A percentile compares a stretch with the other conserved stretches of the same genome.
Conservation (phyloP, 1,140 invertebrate species). For the Neodiprion fabricii region DNA sequence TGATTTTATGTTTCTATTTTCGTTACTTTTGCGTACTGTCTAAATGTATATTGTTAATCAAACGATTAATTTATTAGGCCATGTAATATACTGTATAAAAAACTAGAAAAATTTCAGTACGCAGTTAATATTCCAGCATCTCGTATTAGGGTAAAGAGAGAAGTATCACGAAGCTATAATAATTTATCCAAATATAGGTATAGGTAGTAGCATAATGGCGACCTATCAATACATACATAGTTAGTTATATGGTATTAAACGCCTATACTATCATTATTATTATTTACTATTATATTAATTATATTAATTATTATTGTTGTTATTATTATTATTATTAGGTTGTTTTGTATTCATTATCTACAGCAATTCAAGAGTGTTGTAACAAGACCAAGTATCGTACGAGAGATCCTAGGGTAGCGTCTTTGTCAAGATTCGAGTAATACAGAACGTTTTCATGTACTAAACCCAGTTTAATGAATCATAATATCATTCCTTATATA, state of each 20-base stretch:
- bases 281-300: neutral
- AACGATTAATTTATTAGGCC: too few species aligned
- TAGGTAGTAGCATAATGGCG: neutral
- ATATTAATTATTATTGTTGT: neutral
- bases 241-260: neutral
- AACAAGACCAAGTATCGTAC: neutral
- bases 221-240: neutral
- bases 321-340: neutral
- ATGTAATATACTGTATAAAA: too few species aligned
- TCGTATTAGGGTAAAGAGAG: neutral
- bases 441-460: neutral
- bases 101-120: too few species aligned
- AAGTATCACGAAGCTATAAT: neutral
- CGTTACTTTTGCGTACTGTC: too few species aligned
- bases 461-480: neutral
- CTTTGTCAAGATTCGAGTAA: conserved; percentile 1
- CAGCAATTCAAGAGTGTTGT: neutral
- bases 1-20: too few species aligned
- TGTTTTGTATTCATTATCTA: neutral
- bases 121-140: neutral
- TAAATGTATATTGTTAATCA: too few species aligned
- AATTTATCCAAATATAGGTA: neutral
- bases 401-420: neutral
- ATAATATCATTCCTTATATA: neutral
- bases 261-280: neutral